Base-by-base conservation (phyloP, 2,888 invertebrate species). In the Bursaphelenchus okinawaensis region DNA sequence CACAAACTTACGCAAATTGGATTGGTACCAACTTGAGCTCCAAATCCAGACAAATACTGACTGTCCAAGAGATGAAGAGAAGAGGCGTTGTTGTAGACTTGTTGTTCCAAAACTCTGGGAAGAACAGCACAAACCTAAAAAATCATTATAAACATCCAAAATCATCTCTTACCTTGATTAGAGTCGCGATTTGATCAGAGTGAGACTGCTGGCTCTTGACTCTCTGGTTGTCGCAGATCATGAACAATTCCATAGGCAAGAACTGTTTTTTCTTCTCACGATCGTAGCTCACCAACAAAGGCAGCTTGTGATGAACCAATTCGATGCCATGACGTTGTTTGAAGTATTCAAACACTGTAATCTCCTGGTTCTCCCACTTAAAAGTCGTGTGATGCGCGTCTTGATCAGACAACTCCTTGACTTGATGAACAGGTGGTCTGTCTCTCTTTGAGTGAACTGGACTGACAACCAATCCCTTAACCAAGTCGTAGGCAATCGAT, bases 271-370 rank as follows among this genome's bases (percentile, higher is more conserved):
- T 54, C 23, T 54, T 51, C 23, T 29, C 52, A 22, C 50, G 54
- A 9, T 55, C 67, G 7, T 19, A 24, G 50, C 20, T 40, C 23
- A 55, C 40, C 16, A 67, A 16, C 52, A 67, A 27, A 19, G 65
- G 65, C 2, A 55, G 52, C 22, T 68, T 12, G 16, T 65, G 67
- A 52, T 24, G 22, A 68, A 52, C 50, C 28, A 73, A 55, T 9
- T 24, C 22, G 54, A 60, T 28, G 27, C 62, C 40, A 57, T 70
- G 70, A 28, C 57, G 66, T 9, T 22, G 0, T 31, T 56, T 54
- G 61, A 68, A 73, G 59, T 72, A 73, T 7, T 72, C 67, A 7
- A 7, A 27, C 19, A 72, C 40, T 4, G 40, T 16, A n/a, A n/a
- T 40, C 6, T 40, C 40, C 16, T 12, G 12, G 40, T 40, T 40